Base-by-base conservation (phyloP, 2,797 vertebrate genomes). In the Petrocephalus schoutedeni region DNA sequence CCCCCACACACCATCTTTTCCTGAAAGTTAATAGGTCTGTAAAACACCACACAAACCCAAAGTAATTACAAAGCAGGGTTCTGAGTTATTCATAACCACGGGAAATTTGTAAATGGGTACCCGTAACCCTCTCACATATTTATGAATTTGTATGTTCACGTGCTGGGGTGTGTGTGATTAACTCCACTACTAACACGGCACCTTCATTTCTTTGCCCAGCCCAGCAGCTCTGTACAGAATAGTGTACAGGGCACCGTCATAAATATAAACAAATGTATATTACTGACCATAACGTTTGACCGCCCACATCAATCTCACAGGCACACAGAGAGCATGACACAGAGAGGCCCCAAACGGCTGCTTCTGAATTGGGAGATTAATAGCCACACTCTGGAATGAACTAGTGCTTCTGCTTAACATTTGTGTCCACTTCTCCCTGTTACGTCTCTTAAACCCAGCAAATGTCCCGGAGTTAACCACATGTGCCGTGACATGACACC, bases 181-280 rank as follows among this genome's bases (percentile, higher is more conserved):
- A 59, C 85, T 59, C 14, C 54, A 1, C 54, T 41, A 54, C 41
- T 19, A 61, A 53, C 45, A 32, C 49, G 21, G 19, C 80, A 51
- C 57, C 57, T 45, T 87, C 21, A 87, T 58, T 10, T 16, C 56
- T 4, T n/a, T 51, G 1, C 21, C 9, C n/a, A 49, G 23, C 61
- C 64, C 57, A n/a, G 82, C 58, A 32, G 36, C 57, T 49, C 12
- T 16, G 45, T 74, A 49, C 51, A 23, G 1, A 23, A 51, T 16
- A 85, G 28, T 67, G 85, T 56, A 53, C 71, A 41, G 53, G 12
- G 12, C 53, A 54, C 61, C 67, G 53, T 88, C 67, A 82, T 88
- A 58, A 88, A 88, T 86, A 86, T 59, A 45, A 86, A 61, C 67
- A 86, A 88, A 86, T 88, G 71, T 77, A 77, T 61, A 88, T 88